phyloP scores from a whole-genome alignment of 2,888 invertebrate species.

The Diaphora mendica region DNA sequence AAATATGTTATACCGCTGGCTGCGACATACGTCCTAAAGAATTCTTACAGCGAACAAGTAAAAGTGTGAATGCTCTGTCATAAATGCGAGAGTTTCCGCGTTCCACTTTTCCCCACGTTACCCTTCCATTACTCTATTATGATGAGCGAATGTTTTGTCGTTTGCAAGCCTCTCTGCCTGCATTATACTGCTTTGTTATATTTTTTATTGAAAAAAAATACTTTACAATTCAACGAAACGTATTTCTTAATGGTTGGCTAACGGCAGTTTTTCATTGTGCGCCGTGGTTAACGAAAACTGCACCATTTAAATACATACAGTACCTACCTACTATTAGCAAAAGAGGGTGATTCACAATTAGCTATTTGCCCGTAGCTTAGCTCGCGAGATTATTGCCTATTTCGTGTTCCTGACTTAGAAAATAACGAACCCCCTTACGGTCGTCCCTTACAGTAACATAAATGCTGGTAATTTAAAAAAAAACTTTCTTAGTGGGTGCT shows the following conservation, averaged over 20 bases:
- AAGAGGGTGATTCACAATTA: neutral
- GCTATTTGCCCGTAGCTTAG: neutral
- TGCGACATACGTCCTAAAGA: neutral
- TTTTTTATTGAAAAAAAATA: conserved; percentile 36
- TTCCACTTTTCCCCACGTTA: conserved; percentile 67
- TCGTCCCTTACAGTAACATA: too few relatives aligned
- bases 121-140: conserved; percentile 75
- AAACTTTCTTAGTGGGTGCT: too few relatives aligned
- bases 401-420: neutral
- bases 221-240: conserved; percentile 29
- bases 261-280: neutral
- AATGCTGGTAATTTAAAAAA: too few relatives aligned
- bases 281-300: neutral
- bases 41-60: neutral
- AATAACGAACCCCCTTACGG: neutral
- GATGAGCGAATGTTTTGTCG: conserved; percentile 70
- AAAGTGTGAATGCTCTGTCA: conserved; percentile 26
- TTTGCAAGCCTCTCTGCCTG: conserved; percentile 56
- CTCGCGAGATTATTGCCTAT: neutral
- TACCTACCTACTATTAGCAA: neutral
- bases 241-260: conserved; percentile 14
- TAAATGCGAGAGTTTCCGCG: conserved; percentile 44
- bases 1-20: neutral
- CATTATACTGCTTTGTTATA: conserved; percentile 53
- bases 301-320: too few relatives aligned